Percentiles rank a stretch among this genome's conserved stretches.
phyloP scores from a whole-genome alignment of 2,888 invertebrate genomes.

The Ornithoptera alexandrae region DNA sequence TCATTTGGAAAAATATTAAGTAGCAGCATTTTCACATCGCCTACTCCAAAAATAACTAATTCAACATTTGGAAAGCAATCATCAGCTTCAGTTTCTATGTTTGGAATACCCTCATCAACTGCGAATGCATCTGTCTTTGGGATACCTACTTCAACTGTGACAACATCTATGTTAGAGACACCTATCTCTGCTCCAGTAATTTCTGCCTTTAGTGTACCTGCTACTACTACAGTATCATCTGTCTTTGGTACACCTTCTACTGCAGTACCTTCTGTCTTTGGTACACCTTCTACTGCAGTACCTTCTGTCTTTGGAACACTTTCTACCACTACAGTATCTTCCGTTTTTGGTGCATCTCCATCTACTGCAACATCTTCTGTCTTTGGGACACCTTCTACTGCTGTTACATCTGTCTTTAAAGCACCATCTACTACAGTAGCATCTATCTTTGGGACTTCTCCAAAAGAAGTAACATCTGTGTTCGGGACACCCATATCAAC shows the following conservation, averaged over 20 bases:
- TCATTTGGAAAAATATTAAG: slow-evolving; percentile 43
- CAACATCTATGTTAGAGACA: background rate
- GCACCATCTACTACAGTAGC: slow-evolving; percentile 1
- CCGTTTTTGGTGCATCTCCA: background rate
- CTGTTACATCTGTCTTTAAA: background rate
- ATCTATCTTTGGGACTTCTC: slow-evolving; percentile 41
- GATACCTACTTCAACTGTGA: background rate
- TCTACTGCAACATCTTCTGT: background rate
- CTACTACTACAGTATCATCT: slow-evolving; percentile 7
- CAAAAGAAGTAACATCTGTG: slow-evolving; percentile 40
- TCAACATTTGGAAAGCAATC: slow-evolving; percentile 41
- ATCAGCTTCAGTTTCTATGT: slow-evolving; percentile 35
- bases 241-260: background rate
- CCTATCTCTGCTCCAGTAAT: slow-evolving; percentile 13
- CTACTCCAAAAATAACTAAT: slow-evolving; percentile 46
- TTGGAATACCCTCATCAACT: background rate
- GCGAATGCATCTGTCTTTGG: background rate
- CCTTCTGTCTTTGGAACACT: background rate
- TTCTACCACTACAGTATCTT: background rate
- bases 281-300: slow-evolving; percentile 33
- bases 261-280: background rate
- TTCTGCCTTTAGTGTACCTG: slow-evolving; percentile 41
- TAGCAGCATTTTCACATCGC: slow-evolving; percentile 48
- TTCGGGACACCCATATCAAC: slow-evolving; percentile 39
- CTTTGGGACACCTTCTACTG: background rate